These are phyloP conservation scores for Holotrichia oblita DNA, from an alignment of 1,140 invertebrate genomes.

Conservation along the genomic window DNA sequence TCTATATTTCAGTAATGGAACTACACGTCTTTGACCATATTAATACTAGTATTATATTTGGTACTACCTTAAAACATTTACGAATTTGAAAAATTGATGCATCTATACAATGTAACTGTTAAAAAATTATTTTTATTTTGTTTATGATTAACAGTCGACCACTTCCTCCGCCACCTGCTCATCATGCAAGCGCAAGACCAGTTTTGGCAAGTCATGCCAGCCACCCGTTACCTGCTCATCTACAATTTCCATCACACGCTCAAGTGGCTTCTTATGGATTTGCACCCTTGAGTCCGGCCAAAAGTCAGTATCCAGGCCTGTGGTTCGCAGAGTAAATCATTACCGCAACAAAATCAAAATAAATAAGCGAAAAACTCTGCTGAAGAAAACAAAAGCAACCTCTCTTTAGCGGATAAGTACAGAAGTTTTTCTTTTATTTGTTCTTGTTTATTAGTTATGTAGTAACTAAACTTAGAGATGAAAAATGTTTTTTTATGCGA, in stretches of 20 bases:
- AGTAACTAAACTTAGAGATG: neutral
- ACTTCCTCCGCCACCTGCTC: constrained; percentile 83
- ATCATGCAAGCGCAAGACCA: constrained; percentile 84
- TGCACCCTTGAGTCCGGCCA: constrained; percentile 76
- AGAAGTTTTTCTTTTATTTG: constrained; percentile 21
- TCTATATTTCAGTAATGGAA: too few relatives aligned
- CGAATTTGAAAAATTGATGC: too few relatives aligned
- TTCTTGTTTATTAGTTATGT: constrained; percentile 1
- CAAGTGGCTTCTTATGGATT: constrained; percentile 74
- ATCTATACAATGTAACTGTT: too few relatives aligned
- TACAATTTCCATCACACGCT: constrained; percentile 78
- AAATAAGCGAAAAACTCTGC: neutral
- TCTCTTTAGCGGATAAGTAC: constrained; percentile 23
- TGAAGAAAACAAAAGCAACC: constrained; percentile 2
- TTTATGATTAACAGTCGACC: constrained; percentile 68
- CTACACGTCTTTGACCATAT: too few relatives aligned
- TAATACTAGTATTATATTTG: too few relatives aligned
- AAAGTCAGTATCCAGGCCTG: constrained; percentile 77
- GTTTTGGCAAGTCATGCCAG: constrained; percentile 76
- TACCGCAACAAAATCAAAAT: neutral
- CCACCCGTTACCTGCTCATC: constrained; percentile 85
- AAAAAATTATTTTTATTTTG: neutral
- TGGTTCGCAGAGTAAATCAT: constrained; percentile 80
- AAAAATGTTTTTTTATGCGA: neutral
- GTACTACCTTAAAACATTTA: too few relatives aligned